Conservation (phyloP, 2,888 invertebrate genomes). For the Pharmacophagus antenor region DNA sequence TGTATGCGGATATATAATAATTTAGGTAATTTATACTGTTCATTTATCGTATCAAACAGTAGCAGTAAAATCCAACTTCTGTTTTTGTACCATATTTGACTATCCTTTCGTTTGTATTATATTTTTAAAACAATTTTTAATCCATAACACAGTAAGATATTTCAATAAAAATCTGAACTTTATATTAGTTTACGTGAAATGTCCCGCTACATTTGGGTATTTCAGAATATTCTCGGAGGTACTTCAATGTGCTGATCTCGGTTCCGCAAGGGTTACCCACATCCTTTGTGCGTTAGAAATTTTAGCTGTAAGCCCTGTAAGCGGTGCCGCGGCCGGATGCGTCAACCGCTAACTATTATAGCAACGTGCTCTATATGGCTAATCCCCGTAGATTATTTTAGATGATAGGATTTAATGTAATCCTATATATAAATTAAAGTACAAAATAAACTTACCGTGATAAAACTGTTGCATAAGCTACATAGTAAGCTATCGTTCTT, state of each 20-base stretch:
- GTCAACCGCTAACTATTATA: slow-evolving; percentile 37
- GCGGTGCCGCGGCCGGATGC: slow-evolving; percentile 37
- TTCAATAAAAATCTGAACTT: neutral
- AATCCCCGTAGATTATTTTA: slow-evolving; percentile 38
- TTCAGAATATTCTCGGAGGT: slow-evolving; percentile 19
- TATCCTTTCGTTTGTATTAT: too few species aligned
- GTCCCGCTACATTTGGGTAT: slow-evolving; percentile 1
- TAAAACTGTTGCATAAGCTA: neutral
- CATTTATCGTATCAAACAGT: neutral
- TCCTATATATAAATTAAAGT: slow-evolving; percentile 10
- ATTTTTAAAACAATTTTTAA: too few species aligned
- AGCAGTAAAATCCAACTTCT: neutral
- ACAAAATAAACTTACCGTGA: neutral
- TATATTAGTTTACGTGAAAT: slow-evolving; percentile 15
- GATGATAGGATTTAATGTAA: slow-evolving; percentile 27
- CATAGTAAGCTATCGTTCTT: too few species aligned
- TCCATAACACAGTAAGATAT: too few species aligned
- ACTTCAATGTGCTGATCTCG: slow-evolving; percentile 18
- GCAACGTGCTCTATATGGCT: slow-evolving; percentile 32
- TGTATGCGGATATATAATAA: too few species aligned
- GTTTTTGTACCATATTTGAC: too few species aligned
- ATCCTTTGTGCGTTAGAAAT: slow-evolving; percentile 39
- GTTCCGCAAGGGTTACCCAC: slow-evolving; percentile 35
- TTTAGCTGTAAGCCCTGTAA: slow-evolving; percentile 35
- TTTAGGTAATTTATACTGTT: neutral